phyloP scores from a whole-genome alignment of 2,888 invertebrate genomes.

The Acleris literana region DNA sequence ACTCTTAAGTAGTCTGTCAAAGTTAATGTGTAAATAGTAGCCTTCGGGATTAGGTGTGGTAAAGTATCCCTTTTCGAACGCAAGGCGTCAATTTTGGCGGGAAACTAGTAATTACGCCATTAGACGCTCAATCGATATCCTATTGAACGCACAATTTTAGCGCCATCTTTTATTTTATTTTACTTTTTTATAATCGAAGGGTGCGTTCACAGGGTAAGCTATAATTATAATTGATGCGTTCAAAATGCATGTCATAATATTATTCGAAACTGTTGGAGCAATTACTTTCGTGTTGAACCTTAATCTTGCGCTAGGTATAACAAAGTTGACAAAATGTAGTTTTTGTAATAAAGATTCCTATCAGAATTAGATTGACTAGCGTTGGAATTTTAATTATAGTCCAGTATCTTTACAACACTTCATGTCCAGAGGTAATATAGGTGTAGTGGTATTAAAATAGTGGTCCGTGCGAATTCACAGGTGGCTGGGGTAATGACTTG shows the following conservation, averaged over 20 bases:
- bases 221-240: conserved; percentile 69
- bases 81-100: conserved; percentile 77
- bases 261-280: conserved; percentile 40
- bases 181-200: conserved; percentile 51
- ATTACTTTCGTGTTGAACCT: background rate
- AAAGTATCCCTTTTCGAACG: conserved; percentile 58
- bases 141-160: conserved; percentile 68
- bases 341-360: conserved; percentile 19
- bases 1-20: conserved; percentile 78
- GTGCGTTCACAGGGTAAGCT: conserved; percentile 52
- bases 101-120: conserved; percentile 78
- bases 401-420: conserved; percentile 61
- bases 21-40: conserved; percentile 82
- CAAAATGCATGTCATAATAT: conserved; percentile 72
- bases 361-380: conserved; percentile 32
- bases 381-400: conserved; percentile 56
- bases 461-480: conserved; percentile 69
- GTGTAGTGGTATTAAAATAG: conserved; percentile 59
- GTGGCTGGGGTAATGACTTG: conserved; percentile 61
- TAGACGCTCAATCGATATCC: conserved; percentile 78
- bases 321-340: conserved; percentile 11
- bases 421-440: conserved; percentile 42
- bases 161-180: conserved; percentile 50
- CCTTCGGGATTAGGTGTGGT: conserved; percentile 59
- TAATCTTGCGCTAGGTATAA: background rate